A percentile compares a stretch with the other conserved stretches of the same genome.
Conservation (phyloP, 1,140 invertebrate genomes). For the Neodiprion fabricii region DNA sequence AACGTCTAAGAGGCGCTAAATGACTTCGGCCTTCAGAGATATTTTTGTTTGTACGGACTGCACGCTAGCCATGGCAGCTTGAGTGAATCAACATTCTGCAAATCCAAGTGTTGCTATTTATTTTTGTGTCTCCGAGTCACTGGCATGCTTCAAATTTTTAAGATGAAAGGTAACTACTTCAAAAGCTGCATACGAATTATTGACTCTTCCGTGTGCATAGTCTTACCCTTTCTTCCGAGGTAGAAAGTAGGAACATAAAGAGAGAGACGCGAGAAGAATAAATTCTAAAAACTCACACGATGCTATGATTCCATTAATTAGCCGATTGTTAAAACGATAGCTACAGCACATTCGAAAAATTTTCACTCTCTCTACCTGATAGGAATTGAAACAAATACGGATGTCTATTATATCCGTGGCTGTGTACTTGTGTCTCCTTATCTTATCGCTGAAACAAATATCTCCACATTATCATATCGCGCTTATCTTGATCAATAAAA, state of each 20-base stretch:
- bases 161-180: too few species aligned
- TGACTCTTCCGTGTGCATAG: too few species aligned
- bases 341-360: background rate
- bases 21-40: background rate
- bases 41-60: background rate
- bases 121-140: too few species aligned
- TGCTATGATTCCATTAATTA: too few species aligned
- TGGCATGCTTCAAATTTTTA: too few species aligned
- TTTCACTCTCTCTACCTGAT: background rate
- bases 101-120: too few species aligned
- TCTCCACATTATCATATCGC: background rate
- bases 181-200: too few species aligned
- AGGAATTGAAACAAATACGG: background rate
- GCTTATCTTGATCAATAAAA: background rate
- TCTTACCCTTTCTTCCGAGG: too few species aligned
- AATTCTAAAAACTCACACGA: too few species aligned
- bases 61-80: background rate
- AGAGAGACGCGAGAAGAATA: too few species aligned
- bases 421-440: slow-evolving; percentile 11
- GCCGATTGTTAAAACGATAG: background rate
- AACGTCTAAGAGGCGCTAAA: background rate
- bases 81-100: background rate
- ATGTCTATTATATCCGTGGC: background rate
- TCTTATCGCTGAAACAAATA: slow-evolving; percentile 15
- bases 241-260: too few species aligned